These are phyloP conservation scores for Aspidoscelis tigris DNA, from an alignment of 2,113 vertebrate species.

Conservation along the genomic window DNA sequence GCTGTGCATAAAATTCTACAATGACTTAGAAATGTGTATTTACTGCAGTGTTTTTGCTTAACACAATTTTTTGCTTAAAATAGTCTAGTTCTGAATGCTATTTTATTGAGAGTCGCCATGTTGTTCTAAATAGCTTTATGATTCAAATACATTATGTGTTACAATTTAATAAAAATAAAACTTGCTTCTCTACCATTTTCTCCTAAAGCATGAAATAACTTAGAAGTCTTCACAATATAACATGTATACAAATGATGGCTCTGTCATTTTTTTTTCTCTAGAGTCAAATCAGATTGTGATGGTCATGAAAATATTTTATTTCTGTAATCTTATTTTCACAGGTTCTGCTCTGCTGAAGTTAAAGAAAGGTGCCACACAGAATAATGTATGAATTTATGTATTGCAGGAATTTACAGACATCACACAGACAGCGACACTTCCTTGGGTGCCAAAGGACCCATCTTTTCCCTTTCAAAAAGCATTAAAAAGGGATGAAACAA, in stretches of 20 bases:
- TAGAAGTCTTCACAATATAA: conserved; percentile 16
- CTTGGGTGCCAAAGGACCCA: background rate
- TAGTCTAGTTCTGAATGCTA: background rate
- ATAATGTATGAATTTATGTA: background rate
- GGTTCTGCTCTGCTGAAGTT: conserved; percentile 11
- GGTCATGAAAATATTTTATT: background rate
- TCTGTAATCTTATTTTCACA: conserved; percentile 19
- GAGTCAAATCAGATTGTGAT: conserved; percentile 11
- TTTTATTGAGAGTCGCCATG: background rate
- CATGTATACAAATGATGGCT: background rate
- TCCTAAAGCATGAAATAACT: conserved; percentile 24
- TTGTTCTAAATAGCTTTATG: conserved; percentile 8
- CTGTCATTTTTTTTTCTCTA: background rate
- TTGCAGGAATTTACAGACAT: background rate
- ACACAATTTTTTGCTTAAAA: background rate
- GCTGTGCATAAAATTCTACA: no score
- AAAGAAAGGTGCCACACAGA: background rate
- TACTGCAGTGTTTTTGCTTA: background rate
- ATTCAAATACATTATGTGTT: background rate
- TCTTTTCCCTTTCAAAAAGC: background rate
- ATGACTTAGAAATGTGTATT: background rate
- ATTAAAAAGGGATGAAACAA: background rate
- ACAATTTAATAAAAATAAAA: conserved; percentile 33
- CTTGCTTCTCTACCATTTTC: background rate
- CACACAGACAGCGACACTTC: background rate